Base-by-base conservation (phyloP, 1,140 invertebrate species). In the Lysiphlebus fabarum region DNA sequence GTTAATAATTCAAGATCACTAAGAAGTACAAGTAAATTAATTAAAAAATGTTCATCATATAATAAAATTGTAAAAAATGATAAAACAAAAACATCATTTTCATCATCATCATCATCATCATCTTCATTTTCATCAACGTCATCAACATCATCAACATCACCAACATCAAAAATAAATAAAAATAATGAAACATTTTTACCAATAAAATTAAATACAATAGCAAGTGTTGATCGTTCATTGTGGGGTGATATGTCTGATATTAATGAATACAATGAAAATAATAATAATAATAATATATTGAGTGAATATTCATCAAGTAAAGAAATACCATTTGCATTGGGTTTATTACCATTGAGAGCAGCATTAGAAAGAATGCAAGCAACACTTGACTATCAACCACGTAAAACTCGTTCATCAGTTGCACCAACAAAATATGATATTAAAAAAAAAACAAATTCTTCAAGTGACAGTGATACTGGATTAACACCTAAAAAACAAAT, bases 281-380 rank as follows among this genome's bases (percentile, higher is more conserved):
- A 26, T 26, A 26, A 26, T 26, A 26, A 26, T 26, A 64, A 36
- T 4, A 61, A 62, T 7, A 61, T 74, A 55, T 65, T 70, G 5
- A 17, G 67, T 2, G 70, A 76, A n/a, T 72, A 70, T 55, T 75
- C 75, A 0, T 57, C 69, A 43, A 76, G 69, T 12, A 75, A 76
- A 9, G 73, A 80, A 62, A 80, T 82, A 47, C 81, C 80, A 5
- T 81, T 78, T 57, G 80, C 80, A 4, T 78, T 82, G 12, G 80
- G 80, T 4, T 59, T 82, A 14, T 61, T 81, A 42, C 80, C 80
- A 11, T 49, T 81, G 6, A 69, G 77, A 41, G 77, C 78, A 14
- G 80, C 80, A 17, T 51, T 82, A 0, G 80, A 81, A 49, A 75
- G 74, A 58, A 78, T 81, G 71, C 79, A 81, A 58, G 76, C 78